Evolutionary conservation across 2,797 vertebrate genomes (phyloP), one percentile per base, ranked within the genome.

Genomic region (Dallia pectoralis): DNA sequence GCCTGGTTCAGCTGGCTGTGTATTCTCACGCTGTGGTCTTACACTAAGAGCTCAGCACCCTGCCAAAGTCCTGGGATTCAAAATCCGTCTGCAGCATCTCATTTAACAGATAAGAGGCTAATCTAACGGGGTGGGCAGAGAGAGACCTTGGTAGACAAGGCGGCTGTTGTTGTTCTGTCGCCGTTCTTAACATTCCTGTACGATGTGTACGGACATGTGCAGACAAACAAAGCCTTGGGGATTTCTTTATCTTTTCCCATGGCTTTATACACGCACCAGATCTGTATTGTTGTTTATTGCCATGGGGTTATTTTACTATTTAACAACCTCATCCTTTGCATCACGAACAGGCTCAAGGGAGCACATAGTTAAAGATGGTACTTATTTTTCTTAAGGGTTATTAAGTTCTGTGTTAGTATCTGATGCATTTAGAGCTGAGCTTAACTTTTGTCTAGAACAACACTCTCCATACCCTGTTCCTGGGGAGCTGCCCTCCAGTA

Each of bases 51-150:
- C 82, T 84, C 85, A 79, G 82, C 77, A 72, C 79, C 84, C 49
- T 72, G 77, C 87, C 77, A 32, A 33, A 85, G 85, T 84, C 84
- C 81, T 87, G 84, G 84, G 87, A 87, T 88, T 85, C 87, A 90
- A 87, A n/a, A 91, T 90, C 88, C 76, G 79, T 92, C 88, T 48
- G 84, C 90, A 87, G 86, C 67, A 84, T 91, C 88, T 92, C 89
- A 91, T 92, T 91, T 92, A 88, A 82, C 83, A 91, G 90, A 91
- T 91, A 92, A 91, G 87, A 88, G 84, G 80, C 88, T 90, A 89
- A 90, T 89, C 88, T 88, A 84, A 82, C 84, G 82, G 53, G 86
- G 85, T 86, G 86, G 86, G 88, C 85, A 86, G 82, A 49, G 78
- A 85, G 86, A 83, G 84, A 86, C 74, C 81, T 65, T 74, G 78